Base-by-base conservation (phyloP, 2,797 vertebrate genomes). In the Dallia pectoralis region DNA sequence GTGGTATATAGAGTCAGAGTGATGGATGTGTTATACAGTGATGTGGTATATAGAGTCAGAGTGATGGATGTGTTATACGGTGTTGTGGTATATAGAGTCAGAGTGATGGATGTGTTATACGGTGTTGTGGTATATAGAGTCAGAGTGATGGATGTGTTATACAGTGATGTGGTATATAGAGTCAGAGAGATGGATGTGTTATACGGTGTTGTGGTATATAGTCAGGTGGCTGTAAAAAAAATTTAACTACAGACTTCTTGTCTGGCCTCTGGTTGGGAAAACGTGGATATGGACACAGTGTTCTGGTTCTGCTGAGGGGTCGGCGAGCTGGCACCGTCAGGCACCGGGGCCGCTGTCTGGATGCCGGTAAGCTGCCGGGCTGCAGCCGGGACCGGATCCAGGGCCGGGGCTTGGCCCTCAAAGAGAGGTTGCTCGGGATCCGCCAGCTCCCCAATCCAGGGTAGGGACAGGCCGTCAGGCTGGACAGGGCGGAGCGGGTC, bases 281-380 rank as follows among this genome's bases (percentile, higher is more conserved):
- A 80, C 80, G 76, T 68, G 11, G 85, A 79, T 62, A 81, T 73
- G 76, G 80, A 80, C 76, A 84, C 75, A 6, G 79, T 64, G 66
- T 93, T 90, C 0, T 80, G 44, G 74, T 85, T 85, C 78, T 89
- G 90, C 85, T 91, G 91, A 85, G 82, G 75, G 69, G 78, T 71
- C 47, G 81, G 40, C 72, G 82, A 77, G 73, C 71, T 81, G 79
- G 78, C 76, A 85, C 79, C 73, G 69, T 92, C 88, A 71, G 79
- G 77, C 69, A 80, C 74, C 66, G 84, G 82, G 74, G 67, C 83
- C 74, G 81, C 74, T 79, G 85, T 87, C 77, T 87, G 89, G 67
- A 75, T 82, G 80, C 88, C 87, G 87, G 77, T 75, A 75, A 85
- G 73, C 82, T 88, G 90, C 82, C 88, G 81, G 78, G 69, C 75